Conservation (phyloP, 1,140 invertebrate genomes). For the Monochamus saltuarius region DNA sequence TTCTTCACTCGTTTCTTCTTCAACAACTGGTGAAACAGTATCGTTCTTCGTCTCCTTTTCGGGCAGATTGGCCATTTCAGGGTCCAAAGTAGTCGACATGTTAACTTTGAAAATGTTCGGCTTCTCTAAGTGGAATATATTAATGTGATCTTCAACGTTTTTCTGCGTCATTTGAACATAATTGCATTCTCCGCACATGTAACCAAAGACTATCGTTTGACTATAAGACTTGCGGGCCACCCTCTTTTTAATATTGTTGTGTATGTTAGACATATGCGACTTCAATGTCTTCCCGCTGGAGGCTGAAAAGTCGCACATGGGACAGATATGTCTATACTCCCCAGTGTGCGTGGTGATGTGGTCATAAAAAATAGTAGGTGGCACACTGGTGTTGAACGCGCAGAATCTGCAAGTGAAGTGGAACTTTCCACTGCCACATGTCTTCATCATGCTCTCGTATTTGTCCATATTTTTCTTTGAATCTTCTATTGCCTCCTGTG, state of each 20-base stretch:
- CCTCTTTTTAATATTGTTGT: slow-evolving; percentile 23
- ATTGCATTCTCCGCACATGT: slow-evolving; percentile 66
- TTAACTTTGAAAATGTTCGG: slow-evolving; percentile 32
- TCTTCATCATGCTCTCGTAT: slow-evolving; percentile 21
- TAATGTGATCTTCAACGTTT: slow-evolving; percentile 62
- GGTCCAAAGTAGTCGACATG: slow-evolving; percentile 27
- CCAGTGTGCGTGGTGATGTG: slow-evolving; percentile 73
- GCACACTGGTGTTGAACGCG: slow-evolving; percentile 25
- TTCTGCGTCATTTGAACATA: slow-evolving; percentile 64
- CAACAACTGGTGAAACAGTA: background rate
- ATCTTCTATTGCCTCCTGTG: slow-evolving; percentile 54
- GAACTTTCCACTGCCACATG: slow-evolving; percentile 24
- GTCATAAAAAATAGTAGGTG: slow-evolving; percentile 50
- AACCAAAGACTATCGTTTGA: slow-evolving; percentile 57
- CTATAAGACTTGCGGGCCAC: slow-evolving; percentile 21
- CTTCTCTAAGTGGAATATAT: slow-evolving; percentile 38
- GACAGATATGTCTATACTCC: slow-evolving; percentile 66
- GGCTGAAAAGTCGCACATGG: slow-evolving; percentile 56
- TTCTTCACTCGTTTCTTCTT: slow-evolving; percentile 4
- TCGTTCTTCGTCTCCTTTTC: background rate
- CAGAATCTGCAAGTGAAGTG: slow-evolving; percentile 41
- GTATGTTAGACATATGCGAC: slow-evolving; percentile 47
- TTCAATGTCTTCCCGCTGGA: slow-evolving; percentile 52
- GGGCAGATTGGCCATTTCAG: slow-evolving; percentile 1
- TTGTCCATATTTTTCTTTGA: slow-evolving; percentile 26